Conservation (phyloP, 2,113 vertebrate genomes). For the Rhipidura dahli region DNA sequence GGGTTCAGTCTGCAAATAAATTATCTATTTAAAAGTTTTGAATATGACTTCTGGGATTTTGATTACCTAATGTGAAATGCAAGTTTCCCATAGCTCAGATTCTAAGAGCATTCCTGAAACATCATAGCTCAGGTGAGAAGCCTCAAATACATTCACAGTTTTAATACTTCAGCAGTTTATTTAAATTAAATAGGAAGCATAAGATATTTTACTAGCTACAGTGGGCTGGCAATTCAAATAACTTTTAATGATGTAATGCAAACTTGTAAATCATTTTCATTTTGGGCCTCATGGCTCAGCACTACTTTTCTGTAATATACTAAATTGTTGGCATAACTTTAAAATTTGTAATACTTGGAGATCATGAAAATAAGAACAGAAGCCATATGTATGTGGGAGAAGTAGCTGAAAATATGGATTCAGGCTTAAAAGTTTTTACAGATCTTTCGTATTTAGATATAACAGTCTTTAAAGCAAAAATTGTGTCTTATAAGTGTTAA, state of each 20-base stretch:
- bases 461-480: neutral
- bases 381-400: neutral
- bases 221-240: neutral
- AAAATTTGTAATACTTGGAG: conserved; percentile 36
- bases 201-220: neutral
- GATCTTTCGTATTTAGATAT: neutral
- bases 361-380: conserved; percentile 53
- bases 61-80: neutral
- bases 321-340: conserved; percentile 40
- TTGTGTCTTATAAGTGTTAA: conserved; percentile 27
- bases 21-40: neutral
- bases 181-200: conserved; percentile 25
- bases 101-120: conserved; percentile 25
- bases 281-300: conserved; percentile 23
- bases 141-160: neutral
- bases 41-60: neutral
- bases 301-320: conserved; percentile 25
- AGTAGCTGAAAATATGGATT: conserved; percentile 28
- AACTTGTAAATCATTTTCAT: conserved; percentile 33
- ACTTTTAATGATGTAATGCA: conserved; percentile 42
- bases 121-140: conserved; percentile 37
- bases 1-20: neutral
- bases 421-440: neutral
- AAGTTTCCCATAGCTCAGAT: neutral
- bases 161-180: neutral